Evolutionary conservation across 2,113 vertebrate genomes (phyloP), one percentile per base, ranked within the genome.

Genomic region (Carassius gibelio): DNA sequence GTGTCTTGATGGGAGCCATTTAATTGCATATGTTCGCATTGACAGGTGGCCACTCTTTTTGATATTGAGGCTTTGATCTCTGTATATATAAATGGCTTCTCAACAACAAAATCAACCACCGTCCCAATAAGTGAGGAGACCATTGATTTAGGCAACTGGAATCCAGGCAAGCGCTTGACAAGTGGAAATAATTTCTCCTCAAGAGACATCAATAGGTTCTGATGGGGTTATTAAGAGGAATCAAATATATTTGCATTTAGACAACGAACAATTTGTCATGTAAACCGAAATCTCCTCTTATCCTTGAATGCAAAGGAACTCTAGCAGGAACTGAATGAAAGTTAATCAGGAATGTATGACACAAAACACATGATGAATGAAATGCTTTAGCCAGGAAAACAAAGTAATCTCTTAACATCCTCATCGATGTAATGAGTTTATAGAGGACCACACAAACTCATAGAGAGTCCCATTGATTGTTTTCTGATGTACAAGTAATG

Each of bases 1-100:
- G 84, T 84, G 86, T 86, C 92, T 83, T 83, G 89, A 88, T 89
- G 87, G 89, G 86, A 92, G 87, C 84, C 77, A 86, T 90, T 90
- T 90, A 88, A 91, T 87, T 83, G 62, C 91, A 93, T 90, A 90
- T 94, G 92, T 90, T 89, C 88, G 87, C 68, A 83, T 78, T 90
- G 90, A 90, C 90, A 86, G 86, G 86, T 84, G 90, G 92, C 87
- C 77, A 78, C 79, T 89, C 91, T 89, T 91, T 91, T 90, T 91
- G 89, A 89, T 87, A 83, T 88, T 62, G 86, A 83, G 52, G 74
- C 87, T 80, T 72, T 78, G 86, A 84, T 85, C 86, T 86, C 26
- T 88, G 80, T 90, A 78, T 87, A 84, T 84, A 59, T 72, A n/a
- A n/a, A 10, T 74, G 48, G 48, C 59, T 77, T 76, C 19, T 75